Conservation (phyloP, 2,888 invertebrate genomes). For the Nasonovia ribisnigri region DNA sequence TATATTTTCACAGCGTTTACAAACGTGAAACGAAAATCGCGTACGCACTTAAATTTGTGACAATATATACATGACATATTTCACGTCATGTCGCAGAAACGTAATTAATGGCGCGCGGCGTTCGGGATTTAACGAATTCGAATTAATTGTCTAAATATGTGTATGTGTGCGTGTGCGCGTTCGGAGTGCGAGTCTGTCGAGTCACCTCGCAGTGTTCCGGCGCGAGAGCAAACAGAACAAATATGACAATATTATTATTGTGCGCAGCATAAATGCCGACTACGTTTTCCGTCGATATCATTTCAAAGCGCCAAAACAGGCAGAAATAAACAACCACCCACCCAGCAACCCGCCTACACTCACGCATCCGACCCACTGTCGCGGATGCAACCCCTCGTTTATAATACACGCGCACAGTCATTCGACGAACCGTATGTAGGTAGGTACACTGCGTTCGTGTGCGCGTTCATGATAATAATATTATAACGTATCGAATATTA, state of each 20-base stretch:
- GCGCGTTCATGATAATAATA: background rate
- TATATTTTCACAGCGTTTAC: background rate
- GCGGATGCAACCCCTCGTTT: background rate
- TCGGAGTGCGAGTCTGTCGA: background rate
- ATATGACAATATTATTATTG: background rate
- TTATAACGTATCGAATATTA: background rate
- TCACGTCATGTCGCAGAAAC: background rate
- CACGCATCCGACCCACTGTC: background rate
- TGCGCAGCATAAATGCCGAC: background rate
- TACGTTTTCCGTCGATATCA: slow-evolving; percentile 10
- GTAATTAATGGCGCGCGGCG: background rate
- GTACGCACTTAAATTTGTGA: background rate
- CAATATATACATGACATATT: background rate
- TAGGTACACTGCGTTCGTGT: background rate
- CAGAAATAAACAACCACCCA: background rate
- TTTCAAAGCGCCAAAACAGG: background rate
- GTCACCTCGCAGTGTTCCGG: background rate
- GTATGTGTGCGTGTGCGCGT: background rate
- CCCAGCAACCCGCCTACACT: background rate
- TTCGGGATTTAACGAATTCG: slow-evolving; percentile 18
- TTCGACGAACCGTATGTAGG: background rate
- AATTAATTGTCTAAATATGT: slow-evolving; percentile 19
- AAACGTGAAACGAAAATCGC: background rate
- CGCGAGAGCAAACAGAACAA: background rate
- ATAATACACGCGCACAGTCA: background rate